Evolutionary conservation across 2,797 vertebrate genomes (phyloP).

Genomic region (Anabas testudineus): DNA sequence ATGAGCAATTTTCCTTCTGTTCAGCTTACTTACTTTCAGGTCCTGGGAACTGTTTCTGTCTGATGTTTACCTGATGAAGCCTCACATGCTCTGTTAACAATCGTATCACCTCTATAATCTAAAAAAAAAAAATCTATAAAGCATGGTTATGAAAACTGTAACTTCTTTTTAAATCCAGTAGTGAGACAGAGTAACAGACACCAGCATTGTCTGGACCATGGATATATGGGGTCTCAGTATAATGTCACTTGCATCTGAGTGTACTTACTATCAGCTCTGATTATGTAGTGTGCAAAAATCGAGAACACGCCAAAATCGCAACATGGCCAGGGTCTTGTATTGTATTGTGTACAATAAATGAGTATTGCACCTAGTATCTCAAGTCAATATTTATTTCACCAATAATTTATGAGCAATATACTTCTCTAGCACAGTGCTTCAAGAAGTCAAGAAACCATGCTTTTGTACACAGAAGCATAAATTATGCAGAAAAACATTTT

Average conservation of each 20-base stretch:
- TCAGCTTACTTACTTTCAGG: constrained; percentile 6
- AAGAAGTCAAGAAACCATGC: not conserved
- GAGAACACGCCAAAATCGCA: too few relatives aligned
- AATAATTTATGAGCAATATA: not conserved
- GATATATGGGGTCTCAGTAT: too few relatives aligned
- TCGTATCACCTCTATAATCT: not conserved
- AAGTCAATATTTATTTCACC: not conserved
- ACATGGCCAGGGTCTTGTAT: too few relatives aligned
- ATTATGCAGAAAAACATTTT: not conserved
- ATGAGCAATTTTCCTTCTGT: constrained; percentile 23
- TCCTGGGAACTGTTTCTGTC: constrained; percentile 33
- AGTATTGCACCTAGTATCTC: not conserved
- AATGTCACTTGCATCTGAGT: too few relatives aligned
- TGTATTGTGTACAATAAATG: too few relatives aligned
- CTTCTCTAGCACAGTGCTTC: not conserved
- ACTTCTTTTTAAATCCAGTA: not conserved
- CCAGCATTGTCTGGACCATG: not conserved
- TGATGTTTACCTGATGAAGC: constrained; percentile 5
- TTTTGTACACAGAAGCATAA: not conserved
- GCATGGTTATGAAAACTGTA: too few relatives aligned
- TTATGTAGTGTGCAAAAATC: too few relatives aligned
- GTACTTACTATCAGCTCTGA: too few relatives aligned
- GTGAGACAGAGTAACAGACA: not conserved
- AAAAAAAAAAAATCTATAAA: too few relatives aligned
- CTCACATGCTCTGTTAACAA: not conserved